These are phyloP conservation scores for Orussus abietinus DNA, from an alignment of 1,140 invertebrate species.

Conservation along the genomic window DNA sequence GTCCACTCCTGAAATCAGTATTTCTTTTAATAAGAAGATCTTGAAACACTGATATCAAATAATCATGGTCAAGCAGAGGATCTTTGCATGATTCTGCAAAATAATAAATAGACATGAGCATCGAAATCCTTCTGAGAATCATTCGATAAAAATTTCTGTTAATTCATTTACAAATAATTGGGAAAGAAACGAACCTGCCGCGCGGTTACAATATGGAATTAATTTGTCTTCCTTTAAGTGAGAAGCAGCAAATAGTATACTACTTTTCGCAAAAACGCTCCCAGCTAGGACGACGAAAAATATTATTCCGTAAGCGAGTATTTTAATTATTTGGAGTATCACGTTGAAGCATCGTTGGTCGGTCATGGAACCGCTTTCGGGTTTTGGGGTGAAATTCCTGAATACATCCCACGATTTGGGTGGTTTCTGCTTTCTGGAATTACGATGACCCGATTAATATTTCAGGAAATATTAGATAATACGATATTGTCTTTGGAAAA, in stretches of 20 bases:
- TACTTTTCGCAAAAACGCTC: conserved; percentile 75
- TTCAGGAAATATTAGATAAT: too few species aligned
- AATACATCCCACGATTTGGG: conserved; percentile 94
- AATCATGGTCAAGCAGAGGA: not conserved
- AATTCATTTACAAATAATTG: conserved; percentile 5
- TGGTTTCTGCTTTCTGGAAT: too few species aligned
- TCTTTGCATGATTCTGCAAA: conserved; percentile 6
- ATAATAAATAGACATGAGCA: conserved; percentile 6
- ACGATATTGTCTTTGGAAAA: too few species aligned
- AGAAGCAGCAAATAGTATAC: conserved; percentile 81
- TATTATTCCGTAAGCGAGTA: conserved; percentile 73
- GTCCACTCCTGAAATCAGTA: conserved; percentile 55
- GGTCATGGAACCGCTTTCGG: conserved; percentile 79
- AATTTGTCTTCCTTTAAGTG: conserved; percentile 69
- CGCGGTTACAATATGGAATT: conserved; percentile 71
- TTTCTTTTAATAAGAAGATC: conserved; percentile 15
- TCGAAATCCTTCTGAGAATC: too few species aligned
- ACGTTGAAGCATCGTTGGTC: conserved; percentile 77
- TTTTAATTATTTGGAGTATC: conserved; percentile 74
- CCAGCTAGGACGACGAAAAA: conserved; percentile 74
- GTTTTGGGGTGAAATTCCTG: conserved; percentile 73
- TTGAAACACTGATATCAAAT: conserved; percentile 1
- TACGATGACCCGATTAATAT: too few species aligned
- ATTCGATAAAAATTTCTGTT: not conserved
- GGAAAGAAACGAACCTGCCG: conserved; percentile 59